Conservation (phyloP, 2,888 invertebrate species). For the Dynastes tityus region DNA sequence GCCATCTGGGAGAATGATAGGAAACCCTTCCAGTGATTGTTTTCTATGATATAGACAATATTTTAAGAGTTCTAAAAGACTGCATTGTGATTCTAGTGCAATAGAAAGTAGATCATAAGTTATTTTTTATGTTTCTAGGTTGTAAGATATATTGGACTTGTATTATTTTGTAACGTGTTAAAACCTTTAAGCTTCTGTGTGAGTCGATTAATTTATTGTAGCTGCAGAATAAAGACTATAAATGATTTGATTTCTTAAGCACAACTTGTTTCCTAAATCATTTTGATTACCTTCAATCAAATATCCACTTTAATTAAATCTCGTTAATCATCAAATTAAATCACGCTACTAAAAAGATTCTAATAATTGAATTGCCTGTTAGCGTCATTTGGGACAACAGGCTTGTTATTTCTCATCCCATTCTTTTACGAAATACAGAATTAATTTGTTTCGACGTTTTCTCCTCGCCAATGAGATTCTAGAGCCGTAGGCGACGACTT, state of each 20-base stretch:
- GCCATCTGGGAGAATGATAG: conserved; percentile 81
- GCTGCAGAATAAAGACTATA: conserved; percentile 1
- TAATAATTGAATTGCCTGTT: conserved; percentile 19
- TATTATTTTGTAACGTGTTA: conserved; percentile 2
- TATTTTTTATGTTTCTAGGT: neutral
- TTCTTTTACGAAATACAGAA: neutral
- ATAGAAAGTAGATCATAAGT: conserved; percentile 18
- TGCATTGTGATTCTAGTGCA: conserved; percentile 50
- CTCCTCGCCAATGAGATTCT: neutral
- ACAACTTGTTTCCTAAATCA: neutral
- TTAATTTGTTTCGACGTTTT: conserved; percentile 43
- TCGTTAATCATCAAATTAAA: conserved; percentile 28
- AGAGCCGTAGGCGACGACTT: conserved; percentile 4
- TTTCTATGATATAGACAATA: conserved; percentile 3
- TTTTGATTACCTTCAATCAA: neutral
- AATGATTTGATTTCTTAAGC: conserved; percentile 6
- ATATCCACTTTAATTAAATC: neutral
- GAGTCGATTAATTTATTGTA: neutral
- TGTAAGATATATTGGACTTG: neutral
- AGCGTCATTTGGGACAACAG: neutral
- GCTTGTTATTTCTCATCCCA: neutral
- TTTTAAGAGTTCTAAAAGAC: conserved; percentile 22
- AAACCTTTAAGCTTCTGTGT: neutral
- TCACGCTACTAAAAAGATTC: neutral
- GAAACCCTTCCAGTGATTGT: conserved; percentile 78